phyloP scores from a whole-genome alignment of 2,888 invertebrate genomes.

The Apocheima hispidaria region DNA sequence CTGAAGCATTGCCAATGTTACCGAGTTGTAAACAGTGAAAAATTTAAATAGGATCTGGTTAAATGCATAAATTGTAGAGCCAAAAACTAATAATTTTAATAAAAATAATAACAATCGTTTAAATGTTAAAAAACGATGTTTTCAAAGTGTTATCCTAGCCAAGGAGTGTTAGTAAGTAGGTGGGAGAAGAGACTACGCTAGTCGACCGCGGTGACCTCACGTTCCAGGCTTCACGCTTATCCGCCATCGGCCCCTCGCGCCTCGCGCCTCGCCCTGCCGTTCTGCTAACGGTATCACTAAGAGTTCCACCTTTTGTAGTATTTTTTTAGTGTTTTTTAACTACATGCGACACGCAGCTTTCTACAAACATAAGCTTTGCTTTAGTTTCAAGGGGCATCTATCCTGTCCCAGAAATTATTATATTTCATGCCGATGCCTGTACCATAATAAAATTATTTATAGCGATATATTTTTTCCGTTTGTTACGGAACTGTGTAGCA shows the following conservation, averaged over 20 bases:
- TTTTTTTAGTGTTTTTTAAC: no score
- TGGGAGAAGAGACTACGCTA: slow-evolving; percentile 28
- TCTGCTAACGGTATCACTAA: slow-evolving; percentile 21
- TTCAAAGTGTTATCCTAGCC: not conserved
- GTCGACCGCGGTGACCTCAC: slow-evolving; percentile 37
- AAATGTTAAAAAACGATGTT: no score
- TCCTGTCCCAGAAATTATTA: no score
- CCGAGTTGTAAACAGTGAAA: not conserved
- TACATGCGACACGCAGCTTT: no score
- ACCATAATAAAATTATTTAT: no score
- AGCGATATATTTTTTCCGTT: no score
- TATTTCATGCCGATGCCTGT: no score
- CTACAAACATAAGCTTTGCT: no score
- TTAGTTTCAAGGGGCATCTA: no score
- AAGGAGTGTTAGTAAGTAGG: slow-evolving; percentile 14
- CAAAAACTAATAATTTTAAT: not conserved
- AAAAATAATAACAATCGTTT: not conserved
- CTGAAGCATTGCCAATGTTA: not conserved
- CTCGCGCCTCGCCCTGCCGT: slow-evolving; percentile 14
- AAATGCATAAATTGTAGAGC: not conserved
- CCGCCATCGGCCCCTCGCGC: slow-evolving; percentile 23
- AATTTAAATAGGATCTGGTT: no score
- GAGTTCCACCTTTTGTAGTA: not conserved
- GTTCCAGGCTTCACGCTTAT: slow-evolving; percentile 26
- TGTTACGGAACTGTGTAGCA: no score